Evolutionary conservation across 2,113 vertebrate genomes (phyloP).

Genomic region (Mystacornis crossleyi): DNA sequence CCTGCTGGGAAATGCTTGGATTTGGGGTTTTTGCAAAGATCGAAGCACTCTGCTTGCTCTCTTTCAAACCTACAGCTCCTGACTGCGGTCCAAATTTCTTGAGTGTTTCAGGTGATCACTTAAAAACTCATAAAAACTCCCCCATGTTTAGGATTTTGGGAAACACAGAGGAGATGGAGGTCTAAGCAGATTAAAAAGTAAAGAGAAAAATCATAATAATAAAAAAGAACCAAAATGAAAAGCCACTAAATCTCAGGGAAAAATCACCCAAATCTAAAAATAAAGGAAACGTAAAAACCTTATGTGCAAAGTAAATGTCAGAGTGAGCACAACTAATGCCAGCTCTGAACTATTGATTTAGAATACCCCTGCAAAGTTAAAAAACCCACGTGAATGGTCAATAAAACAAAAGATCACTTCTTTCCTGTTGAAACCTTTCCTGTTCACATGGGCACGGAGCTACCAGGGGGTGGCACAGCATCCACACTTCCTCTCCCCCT

Average conservation of each 20-base stretch:
- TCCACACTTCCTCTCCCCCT: neutral
- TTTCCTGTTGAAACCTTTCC: neutral
- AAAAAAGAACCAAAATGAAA: neutral
- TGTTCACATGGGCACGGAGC: fast-evolving
- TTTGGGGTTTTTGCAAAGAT: neutral
- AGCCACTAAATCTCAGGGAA: neutral
- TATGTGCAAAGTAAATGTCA: slow-evolving; percentile 20
- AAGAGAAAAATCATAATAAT: neutral
- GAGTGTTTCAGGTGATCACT: neutral
- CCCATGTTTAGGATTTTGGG: neutral
- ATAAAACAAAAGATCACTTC: neutral
- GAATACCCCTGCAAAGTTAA: neutral
- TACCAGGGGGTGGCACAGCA: neutral
- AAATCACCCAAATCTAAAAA: neutral
- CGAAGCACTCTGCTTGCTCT: neutral
- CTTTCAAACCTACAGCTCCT: neutral
- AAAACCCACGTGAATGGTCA: neutral
- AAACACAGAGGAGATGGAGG: neutral
- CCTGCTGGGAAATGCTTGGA: neutral
- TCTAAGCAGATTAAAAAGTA: neutral
- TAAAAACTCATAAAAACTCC: neutral
- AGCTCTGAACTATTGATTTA: neutral
- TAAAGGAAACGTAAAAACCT: neutral
- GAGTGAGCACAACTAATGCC: neutral
- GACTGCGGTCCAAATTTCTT: neutral